Evolutionary conservation across 2,797 vertebrate genomes (phyloP).

Genomic region (Anniella stebbinsi): DNA sequence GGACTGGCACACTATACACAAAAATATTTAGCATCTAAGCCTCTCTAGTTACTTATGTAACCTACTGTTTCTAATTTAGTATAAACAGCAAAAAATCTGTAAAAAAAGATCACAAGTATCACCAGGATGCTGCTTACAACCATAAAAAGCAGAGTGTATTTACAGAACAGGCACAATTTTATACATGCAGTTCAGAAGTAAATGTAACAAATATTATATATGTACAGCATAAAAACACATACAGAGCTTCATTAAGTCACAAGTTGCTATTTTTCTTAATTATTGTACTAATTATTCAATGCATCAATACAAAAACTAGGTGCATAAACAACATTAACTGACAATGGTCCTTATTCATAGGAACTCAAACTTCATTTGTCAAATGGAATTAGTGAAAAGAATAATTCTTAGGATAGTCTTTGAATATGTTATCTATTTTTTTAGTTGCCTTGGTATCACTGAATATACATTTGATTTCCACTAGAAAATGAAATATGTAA

Average conservation of each 20-base stretch:
- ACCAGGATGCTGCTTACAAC: conserved; percentile 60
- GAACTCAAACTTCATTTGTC: conserved; percentile 16
- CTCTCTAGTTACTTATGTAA: conserved; percentile 63
- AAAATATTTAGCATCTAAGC: conserved; percentile 53
- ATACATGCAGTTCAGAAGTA: conserved; percentile 59
- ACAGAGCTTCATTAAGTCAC: neutral
- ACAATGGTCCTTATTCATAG: conserved; percentile 50
- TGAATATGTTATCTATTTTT: neutral
- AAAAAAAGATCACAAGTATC: conserved; percentile 65
- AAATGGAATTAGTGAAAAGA: neutral
- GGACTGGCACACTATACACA: conserved; percentile 47
- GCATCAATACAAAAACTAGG: conserved; percentile 29
- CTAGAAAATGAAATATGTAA: neutral
- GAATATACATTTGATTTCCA: neutral
- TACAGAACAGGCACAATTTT: conserved; percentile 67
- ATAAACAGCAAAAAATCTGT: conserved; percentile 56
- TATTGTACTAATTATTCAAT: conserved; percentile 62
- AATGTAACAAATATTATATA: neutral
- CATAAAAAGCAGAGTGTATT: conserved; percentile 61
- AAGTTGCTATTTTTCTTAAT: conserved; percentile 44
- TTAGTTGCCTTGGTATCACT: neutral
- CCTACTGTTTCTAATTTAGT: conserved; percentile 62
- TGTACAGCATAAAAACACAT: neutral
- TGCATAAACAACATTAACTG: conserved; percentile 43
- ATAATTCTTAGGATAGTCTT: neutral